A percentile compares a stretch with the other conserved stretches of the same genome.
phyloP scores from a whole-genome alignment of 2,797 vertebrate species.

The Oryzias sinensis region DNA sequence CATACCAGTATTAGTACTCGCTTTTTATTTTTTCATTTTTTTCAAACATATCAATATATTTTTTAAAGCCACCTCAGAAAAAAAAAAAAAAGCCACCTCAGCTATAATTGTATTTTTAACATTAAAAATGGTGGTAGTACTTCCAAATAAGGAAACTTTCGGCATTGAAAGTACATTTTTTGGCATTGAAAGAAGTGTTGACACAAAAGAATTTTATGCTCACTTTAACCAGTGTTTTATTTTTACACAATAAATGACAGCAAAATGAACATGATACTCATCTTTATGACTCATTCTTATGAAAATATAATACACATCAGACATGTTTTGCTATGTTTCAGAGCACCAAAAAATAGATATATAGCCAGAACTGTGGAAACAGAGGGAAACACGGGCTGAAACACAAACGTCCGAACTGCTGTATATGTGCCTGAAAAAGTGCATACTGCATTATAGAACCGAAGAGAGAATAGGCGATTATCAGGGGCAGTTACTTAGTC shows the following conservation, averaged over 20 bases:
- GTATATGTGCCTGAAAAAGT: conserved; percentile 77
- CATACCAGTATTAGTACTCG: conserved; percentile 66
- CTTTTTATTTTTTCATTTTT: conserved; percentile 37
- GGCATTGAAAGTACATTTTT: neutral
- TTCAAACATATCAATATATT: conserved; percentile 66
- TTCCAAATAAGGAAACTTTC: neutral
- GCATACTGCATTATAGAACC: conserved; percentile 65
- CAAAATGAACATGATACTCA: conserved; percentile 79
- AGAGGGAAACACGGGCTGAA: conserved; percentile 59
- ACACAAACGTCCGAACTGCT: conserved; percentile 67
- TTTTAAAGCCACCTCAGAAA: no score
- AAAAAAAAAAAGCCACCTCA: conserved; percentile 38
- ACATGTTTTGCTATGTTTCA: conserved; percentile 75
- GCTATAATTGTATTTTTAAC: no score
- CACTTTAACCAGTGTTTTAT: conserved; percentile 82
- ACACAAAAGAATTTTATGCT: conserved; percentile 42
- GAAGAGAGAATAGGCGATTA: conserved; percentile 58
- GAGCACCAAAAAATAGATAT: conserved; percentile 72
- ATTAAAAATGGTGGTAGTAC: no score
- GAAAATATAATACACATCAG: conserved; percentile 77
- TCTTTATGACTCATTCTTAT: conserved; percentile 76
- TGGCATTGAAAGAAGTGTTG: conserved; percentile 30
- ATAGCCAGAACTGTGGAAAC: conserved; percentile 73
- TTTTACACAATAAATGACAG: conserved; percentile 82
- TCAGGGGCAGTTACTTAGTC: conserved; percentile 36